Evolutionary conservation across 2,113 vertebrate species (phyloP).

Genomic region (Sterna hirundo): DNA sequence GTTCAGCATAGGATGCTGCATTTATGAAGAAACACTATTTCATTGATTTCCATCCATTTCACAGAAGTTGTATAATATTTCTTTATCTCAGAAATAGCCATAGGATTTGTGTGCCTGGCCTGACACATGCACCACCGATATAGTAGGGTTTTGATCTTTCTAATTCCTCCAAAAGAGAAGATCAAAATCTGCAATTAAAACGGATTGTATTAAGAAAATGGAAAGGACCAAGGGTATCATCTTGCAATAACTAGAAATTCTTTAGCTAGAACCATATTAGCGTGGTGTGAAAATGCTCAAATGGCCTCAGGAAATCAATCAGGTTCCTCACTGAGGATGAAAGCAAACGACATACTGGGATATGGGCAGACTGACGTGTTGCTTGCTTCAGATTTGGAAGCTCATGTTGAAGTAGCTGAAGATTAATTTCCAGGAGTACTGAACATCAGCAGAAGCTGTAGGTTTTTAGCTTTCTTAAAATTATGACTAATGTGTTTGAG

Average conservation of each 20-base stretch:
- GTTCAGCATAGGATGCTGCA: not conserved
- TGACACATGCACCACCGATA: not conserved
- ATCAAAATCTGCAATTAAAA: not conserved
- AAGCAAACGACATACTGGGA: not conserved
- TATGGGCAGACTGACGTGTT: not conserved
- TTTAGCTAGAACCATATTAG: not conserved
- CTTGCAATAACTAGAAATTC: not conserved
- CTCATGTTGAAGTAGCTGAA: not conserved
- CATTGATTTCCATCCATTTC: not conserved
- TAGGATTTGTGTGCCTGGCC: not conserved
- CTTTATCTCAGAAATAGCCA: not conserved
- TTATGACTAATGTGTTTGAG: not conserved
- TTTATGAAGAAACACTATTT: not conserved
- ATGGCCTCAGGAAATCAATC: not conserved
- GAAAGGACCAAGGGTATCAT: not conserved
- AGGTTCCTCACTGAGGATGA: not conserved
- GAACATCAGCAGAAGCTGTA: not conserved
- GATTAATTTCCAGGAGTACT: not conserved
- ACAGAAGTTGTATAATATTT: not conserved
- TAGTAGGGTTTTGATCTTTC: not conserved
- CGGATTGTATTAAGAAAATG: not conserved
- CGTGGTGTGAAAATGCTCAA: not conserved
- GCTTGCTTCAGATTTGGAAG: not conserved
- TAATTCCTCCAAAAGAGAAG: not conserved
- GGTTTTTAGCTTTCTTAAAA: not conserved